Evolutionary conservation across 2,113 vertebrate genomes (phyloP), one percentile per base, ranked within the genome.

Genomic region (Hydropotes inermis): DNA sequence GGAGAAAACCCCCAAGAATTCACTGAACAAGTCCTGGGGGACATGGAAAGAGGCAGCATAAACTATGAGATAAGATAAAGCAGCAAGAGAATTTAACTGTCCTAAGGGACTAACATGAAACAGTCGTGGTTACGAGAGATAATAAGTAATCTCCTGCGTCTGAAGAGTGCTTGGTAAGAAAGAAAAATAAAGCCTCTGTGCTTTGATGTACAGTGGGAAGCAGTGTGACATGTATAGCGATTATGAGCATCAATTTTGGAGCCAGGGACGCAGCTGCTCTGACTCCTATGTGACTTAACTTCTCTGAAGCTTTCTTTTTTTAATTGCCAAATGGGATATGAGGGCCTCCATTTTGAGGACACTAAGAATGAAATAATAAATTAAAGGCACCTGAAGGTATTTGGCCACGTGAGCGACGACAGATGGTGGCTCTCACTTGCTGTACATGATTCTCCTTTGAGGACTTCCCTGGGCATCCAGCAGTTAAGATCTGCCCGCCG

Each of bases 1-100:
- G 60, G 89, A 93, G 86, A 87, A 97, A 96, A 94, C 30, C 16
- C 67, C 4, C 86, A 97, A 95, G 88, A 95, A 97, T 91, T 92
- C 85, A 92, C 74, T 88, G 76, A 94, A 43, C 36, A 54, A 93
- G 91, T 87, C 91, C 84, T 50, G 17, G 45, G 64, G 64, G 36
- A 86, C 50, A 50, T 1, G 14, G 87, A 47, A 84, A 87, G 94
- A 89, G 67, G 86, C 79, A 95, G 89, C 78, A 47, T 23, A 78
- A 89, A 86, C 85, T 83, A 86, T 36, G 36, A 84, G 91, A 58
- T 87, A 88, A 94, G 94, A 97, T 79, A 96, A 93, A 97, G 61
- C 52, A 97, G 92, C 15, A 64, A 25, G 50, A 83, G 92, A 95
- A 84, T 47, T 4, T 55, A 79, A 79, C 67, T 9, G 43, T 90